Conservation (phyloP, 2,113 vertebrate species). For the Pogona vitticeps region DNA sequence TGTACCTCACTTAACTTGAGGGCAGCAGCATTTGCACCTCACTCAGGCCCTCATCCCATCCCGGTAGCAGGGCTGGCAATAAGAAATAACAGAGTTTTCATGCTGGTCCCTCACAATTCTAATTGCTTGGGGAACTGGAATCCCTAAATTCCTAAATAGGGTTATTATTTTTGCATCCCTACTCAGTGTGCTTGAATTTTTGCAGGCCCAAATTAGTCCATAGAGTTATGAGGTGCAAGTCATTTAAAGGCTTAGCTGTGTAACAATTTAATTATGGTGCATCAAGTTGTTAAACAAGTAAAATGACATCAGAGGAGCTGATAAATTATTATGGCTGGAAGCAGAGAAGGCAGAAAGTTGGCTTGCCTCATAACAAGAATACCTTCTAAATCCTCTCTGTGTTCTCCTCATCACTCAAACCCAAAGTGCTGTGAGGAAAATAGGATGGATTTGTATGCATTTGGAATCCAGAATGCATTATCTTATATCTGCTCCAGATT, state of each 20-base stretch:
- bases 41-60: background rate
- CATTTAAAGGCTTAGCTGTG: background rate
- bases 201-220: constrained; percentile 22
- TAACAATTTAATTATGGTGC: background rate
- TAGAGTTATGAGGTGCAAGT: constrained; percentile 15
- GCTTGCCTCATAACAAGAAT: background rate
- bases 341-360: constrained; percentile 9
- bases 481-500: constrained; percentile 35
- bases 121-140: background rate
- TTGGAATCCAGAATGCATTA: constrained; percentile 23
- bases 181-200: background rate
- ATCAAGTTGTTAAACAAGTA: constrained; percentile 20
- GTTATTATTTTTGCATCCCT: background rate
- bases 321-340: constrained; percentile 18
- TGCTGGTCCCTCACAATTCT: background rate
- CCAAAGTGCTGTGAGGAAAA: constrained; percentile 19
- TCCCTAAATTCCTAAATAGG: background rate
- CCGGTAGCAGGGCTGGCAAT: background rate
- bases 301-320: background rate
- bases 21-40: background rate
- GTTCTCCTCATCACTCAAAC: background rate
- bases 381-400: constrained; percentile 26
- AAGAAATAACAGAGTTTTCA: background rate
- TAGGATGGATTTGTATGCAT: constrained; percentile 31
- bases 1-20: background rate